A percentile compares a stretch with the other conserved stretches of the same genome.
Evolutionary conservation across 2,888 invertebrate species (phyloP).

Genomic region (Platycnemis pennipes): DNA sequence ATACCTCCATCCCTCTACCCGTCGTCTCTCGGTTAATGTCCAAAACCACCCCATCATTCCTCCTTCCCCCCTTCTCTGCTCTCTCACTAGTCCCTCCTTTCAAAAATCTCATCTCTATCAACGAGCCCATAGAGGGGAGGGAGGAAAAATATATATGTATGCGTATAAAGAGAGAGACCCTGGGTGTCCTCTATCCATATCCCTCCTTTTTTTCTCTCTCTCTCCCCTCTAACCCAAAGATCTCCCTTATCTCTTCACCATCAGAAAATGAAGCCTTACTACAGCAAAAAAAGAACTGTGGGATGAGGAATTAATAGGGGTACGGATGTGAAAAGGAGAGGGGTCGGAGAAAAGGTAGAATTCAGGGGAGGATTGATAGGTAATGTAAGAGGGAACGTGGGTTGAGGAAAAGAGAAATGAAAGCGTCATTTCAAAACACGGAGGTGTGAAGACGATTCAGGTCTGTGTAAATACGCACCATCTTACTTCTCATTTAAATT

Average conservation of each 20-base stretch:
- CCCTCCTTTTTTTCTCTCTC: neutral
- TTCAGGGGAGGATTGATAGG: neutral
- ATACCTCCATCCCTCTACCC: neutral
- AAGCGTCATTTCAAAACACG: neutral
- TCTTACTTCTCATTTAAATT: neutral
- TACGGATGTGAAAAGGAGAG: neutral
- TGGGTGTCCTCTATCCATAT: neutral
- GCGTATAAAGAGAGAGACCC: neutral
- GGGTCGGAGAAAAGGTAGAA: neutral
- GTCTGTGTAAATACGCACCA: neutral
- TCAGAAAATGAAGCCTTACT: neutral
- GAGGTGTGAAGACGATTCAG: neutral
- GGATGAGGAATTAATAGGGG: neutral
- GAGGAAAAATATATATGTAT: neutral
- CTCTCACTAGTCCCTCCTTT: neutral
- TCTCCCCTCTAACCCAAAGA: neutral
- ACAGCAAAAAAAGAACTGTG: neutral
- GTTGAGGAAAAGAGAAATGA: neutral
- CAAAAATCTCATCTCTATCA: slow-evolving; percentile 7
- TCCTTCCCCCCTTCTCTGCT: neutral
- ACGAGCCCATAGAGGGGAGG: neutral
- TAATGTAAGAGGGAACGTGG: neutral
- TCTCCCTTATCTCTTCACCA: neutral
- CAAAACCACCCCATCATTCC: neutral
- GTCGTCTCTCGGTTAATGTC: neutral